Conservation (phyloP, 2,797 vertebrate genomes). For the Takifugu ocellatus region DNA sequence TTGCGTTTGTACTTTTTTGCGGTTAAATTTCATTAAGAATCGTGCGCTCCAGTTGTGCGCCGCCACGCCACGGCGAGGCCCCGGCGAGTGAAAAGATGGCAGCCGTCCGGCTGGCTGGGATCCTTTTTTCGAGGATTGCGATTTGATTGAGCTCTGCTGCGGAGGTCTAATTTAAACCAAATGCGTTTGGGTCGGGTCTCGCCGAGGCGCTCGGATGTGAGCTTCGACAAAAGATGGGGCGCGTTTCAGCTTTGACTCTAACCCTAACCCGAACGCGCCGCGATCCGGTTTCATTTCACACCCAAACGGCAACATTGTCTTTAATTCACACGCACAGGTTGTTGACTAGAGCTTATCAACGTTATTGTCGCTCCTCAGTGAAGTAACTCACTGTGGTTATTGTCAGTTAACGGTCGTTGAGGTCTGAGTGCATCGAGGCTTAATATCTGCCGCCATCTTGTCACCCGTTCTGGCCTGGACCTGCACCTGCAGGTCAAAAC, state of each 20-base stretch:
- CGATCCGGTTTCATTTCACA: conserved; percentile 1
- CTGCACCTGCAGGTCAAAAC: too few species aligned
- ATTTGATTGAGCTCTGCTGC: conserved; percentile 35
- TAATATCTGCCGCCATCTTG: too few species aligned
- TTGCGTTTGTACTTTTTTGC: neutral
- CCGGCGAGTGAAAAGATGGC: neutral
- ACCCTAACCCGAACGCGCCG: neutral
- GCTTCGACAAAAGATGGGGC: conserved; percentile 27
- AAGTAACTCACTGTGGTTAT: too few species aligned
- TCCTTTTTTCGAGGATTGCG: conserved; percentile 14
- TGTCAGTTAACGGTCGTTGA: too few species aligned
- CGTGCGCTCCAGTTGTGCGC: too few species aligned
- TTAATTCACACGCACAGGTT: too few species aligned
- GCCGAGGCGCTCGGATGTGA: conserved; percentile 19
- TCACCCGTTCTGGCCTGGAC: too few species aligned
- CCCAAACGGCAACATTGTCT: too few species aligned
- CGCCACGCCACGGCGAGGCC: conserved; percentile 14
- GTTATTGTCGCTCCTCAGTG: too few species aligned
- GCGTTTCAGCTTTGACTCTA: conserved; percentile 13
- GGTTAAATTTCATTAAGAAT: neutral
- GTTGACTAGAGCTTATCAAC: too few species aligned
- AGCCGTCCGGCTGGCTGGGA: conserved; percentile 8
- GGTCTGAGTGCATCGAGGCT: too few species aligned
- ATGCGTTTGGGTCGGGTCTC: conserved; percentile 51
- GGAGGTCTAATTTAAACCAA: conserved; percentile 64